These are phyloP conservation scores for Buceros bicornis DNA, from an alignment of 2,797 vertebrate species.

Conservation along the genomic window DNA sequence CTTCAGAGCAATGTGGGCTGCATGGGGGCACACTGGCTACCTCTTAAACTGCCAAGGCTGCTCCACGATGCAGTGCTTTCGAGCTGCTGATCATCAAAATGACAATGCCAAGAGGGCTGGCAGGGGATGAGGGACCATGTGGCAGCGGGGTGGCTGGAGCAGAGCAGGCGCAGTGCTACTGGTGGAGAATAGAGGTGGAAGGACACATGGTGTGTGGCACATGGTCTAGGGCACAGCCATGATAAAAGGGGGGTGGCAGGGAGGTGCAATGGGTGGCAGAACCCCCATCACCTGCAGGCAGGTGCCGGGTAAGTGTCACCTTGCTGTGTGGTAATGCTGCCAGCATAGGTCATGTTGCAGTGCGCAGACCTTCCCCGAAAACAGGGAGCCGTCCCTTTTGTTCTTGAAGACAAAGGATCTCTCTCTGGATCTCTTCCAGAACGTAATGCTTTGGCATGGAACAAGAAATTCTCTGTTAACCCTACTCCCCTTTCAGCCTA, in stretches of 20 bases:
- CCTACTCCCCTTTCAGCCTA: background rate
- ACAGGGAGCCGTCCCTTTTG: background rate
- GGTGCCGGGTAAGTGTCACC: background rate
- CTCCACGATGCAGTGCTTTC: background rate
- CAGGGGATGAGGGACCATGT: fast-evolving
- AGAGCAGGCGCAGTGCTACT: background rate
- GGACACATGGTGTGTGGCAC: fast-evolving
- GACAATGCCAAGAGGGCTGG: background rate
- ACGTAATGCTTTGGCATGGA: background rate
- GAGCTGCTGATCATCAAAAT: background rate
- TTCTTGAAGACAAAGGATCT: constrained; percentile 15
- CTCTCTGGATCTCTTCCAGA: constrained; percentile 29
- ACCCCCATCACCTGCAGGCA: background rate
- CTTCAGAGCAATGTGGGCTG: background rate
- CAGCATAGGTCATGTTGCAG: fast-evolving
- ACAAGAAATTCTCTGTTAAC: background rate
- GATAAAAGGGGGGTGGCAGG: background rate
- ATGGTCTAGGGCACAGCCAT: background rate
- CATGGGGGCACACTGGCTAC: fast-evolving
- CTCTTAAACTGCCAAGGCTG: background rate
- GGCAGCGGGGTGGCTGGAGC: background rate
- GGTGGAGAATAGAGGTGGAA: background rate
- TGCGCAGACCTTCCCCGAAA: background rate
- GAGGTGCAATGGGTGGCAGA: background rate
- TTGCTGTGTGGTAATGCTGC: background rate